A percentile compares a stretch with the other conserved stretches of the same genome.
phyloP scores from a whole-genome alignment of 2,797 vertebrate species.

The Centropyge bicolor region DNA sequence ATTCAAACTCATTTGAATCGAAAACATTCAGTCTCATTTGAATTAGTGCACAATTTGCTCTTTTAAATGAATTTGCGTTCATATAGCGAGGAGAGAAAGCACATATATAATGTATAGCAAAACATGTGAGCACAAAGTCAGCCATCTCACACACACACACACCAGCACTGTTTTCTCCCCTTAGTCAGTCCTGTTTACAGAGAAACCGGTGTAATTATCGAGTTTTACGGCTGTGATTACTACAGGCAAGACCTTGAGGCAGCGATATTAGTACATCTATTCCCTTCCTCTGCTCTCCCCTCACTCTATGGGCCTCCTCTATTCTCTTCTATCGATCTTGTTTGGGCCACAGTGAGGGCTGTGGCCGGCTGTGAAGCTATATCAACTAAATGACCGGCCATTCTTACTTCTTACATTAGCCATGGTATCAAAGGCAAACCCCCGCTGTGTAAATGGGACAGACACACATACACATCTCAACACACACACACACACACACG shows the following conservation, averaged over 20 bases:
- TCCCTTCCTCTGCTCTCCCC: constrained; percentile 51
- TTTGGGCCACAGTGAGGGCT: constrained; percentile 53
- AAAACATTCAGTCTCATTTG: constrained; percentile 54
- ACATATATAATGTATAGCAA: constrained; percentile 8
- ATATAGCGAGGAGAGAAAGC: constrained; percentile 12
- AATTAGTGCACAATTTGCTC: constrained; percentile 58
- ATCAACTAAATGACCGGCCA: constrained; percentile 72
- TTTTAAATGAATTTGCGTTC: constrained; percentile 44
- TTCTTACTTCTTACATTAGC: constrained; percentile 68
- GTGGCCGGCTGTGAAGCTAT: constrained; percentile 59
- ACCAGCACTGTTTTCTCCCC: constrained; percentile 1
- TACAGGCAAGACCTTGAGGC: constrained; percentile 46
- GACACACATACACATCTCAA: constrained; percentile 27
- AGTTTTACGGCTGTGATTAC: constrained; percentile 74
- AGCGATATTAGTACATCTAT: constrained; percentile 67
- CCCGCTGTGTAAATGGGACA: constrained; percentile 53
- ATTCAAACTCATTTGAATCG: constrained; percentile 43
- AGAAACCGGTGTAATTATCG: constrained; percentile 70
- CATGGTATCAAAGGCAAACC: constrained; percentile 43
- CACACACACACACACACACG: constrained; percentile 10
- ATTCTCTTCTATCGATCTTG: constrained; percentile 69
- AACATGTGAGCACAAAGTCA: constrained; percentile 1
- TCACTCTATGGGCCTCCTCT: constrained; percentile 42
- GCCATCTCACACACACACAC: constrained; percentile 17
- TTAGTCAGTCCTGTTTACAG: constrained; percentile 60